Evolutionary conservation across 2,888 invertebrate genomes (phyloP).

Genomic region (Rotaria sp.): DNA sequence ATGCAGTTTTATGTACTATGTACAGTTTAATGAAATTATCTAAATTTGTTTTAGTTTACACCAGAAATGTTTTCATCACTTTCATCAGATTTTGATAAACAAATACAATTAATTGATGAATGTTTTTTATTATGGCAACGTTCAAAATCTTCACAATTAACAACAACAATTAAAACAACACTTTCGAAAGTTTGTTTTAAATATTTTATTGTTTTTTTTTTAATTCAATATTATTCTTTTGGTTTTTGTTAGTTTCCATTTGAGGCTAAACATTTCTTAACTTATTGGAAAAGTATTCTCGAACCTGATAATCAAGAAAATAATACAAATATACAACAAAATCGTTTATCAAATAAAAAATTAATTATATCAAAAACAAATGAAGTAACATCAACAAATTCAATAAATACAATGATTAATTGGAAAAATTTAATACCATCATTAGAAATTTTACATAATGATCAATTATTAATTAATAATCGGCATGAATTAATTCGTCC

Average conservation of each 20-base stretch:
- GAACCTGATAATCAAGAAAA: neutral
- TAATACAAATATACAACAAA: neutral
- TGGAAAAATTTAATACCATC: constrained; percentile 15
- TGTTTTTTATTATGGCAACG: constrained; percentile 25
- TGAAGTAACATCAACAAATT: neutral
- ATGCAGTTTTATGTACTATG: too few species aligned
- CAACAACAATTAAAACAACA: neutral
- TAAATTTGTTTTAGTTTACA: neutral
- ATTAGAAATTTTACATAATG: constrained; percentile 17
- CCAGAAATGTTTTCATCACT: neutral
- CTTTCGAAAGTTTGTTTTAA: neutral
- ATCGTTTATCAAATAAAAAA: constrained; percentile 26
- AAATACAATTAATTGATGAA: constrained; percentile 3
- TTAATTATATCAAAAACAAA: neutral
- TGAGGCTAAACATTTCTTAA: constrained; percentile 4
- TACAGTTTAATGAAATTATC: too few species aligned
- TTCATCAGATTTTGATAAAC: neutral
- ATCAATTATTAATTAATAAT: neutral
- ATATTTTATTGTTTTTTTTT: neutral
- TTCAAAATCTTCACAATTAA: neutral
- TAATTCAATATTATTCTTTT: neutral
- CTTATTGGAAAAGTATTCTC: neutral
- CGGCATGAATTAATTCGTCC: constrained; percentile 24
- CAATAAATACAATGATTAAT: neutral
- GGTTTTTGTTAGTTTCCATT: neutral